Percentiles rank a stretch among this genome's conserved stretches.
phyloP scores from a whole-genome alignment of 2,888 invertebrate genomes.

The Tolmerus cingulatus region DNA sequence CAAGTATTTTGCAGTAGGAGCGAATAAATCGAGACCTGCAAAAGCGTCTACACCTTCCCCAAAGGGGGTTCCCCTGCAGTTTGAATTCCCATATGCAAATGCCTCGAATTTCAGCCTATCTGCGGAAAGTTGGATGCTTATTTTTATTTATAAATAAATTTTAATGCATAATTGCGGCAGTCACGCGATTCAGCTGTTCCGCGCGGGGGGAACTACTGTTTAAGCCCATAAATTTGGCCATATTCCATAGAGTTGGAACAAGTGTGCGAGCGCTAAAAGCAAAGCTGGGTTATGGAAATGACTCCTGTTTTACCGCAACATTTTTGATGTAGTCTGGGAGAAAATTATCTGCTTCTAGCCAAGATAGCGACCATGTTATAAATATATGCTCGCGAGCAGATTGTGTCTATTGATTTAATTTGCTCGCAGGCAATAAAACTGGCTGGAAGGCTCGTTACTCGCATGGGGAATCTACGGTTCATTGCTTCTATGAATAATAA shows the following conservation, averaged over 20 bases:
- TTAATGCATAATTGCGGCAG: conserved; percentile 39
- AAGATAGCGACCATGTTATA: conserved; percentile 5
- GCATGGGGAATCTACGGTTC: neutral
- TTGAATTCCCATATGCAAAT: conserved; percentile 41
- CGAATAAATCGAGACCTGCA: conserved; percentile 8
- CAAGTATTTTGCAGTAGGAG: conserved; percentile 21
- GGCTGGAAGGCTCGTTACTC: conserved; percentile 6
- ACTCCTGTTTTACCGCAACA: conserved; percentile 24
- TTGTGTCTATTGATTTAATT: conserved; percentile 38
- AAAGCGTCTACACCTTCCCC: neutral
- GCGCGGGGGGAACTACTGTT: conserved; percentile 12
- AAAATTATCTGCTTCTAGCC: conserved; percentile 31
- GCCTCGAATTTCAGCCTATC: conserved; percentile 16
- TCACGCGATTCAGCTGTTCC: conserved; percentile 30
- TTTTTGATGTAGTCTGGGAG: conserved; percentile 26
- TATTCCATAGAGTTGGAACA: neutral
- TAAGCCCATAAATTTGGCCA: conserved; percentile 24
- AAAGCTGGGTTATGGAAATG: conserved; percentile 33
- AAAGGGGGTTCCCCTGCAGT: neutral
- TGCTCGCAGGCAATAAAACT: conserved; percentile 24
- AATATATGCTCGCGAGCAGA: conserved; percentile 4
- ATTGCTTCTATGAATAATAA: conserved; percentile 35
- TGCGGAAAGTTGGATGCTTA: conserved; percentile 37
- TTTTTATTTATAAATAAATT: conserved; percentile 43
- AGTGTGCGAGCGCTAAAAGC: conserved; percentile 26